Evolutionary conservation across 92 coral and sea anemone genomes (phyloP), one percentile per base, ranked within the genome.

Genomic region (Porites rus): DNA sequence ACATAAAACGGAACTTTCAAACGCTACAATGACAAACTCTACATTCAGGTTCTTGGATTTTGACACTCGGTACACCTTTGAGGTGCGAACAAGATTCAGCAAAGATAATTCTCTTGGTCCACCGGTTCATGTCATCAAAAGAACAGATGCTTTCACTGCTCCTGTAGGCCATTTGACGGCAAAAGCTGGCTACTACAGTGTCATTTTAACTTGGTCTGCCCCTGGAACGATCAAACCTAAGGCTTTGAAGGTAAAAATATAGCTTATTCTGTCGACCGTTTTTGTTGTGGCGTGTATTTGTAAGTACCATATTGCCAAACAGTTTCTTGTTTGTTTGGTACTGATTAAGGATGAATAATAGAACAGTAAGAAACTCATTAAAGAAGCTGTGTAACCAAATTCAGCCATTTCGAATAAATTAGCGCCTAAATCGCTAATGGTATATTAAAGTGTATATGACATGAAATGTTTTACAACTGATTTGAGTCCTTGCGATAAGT

Each of bases 71-170:
- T 50, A 62, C 74, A 74, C 81, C 25, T 84, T 73, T 7, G 69
- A 24, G 12, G 88, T 84, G 38, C 21, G n/a, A 63, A 24, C 74
- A 28, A 63, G 18, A 46, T 72, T 63, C 17, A 6, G 6, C 3
- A 72, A 56, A 7, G 65, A 56, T 0, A 22, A 50, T 24, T 8
- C 0, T 10, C 78, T 71, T 70, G 81, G 81, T 6, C 51, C 14
- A 31, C 64, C 62, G 4, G 74, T 84, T 1, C 24, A 1, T 25
- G 63, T 52, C 43, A 19, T 17, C 31, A 66, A 11, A 51, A 46
- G 3, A 54, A 88, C 91, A 11, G 81, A 69, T 18, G 65, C 81
- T 8, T 88, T 88, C 83, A 43, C 91, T 43, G 91, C 91, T 25
- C 65, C 91, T 19, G 91, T 88, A 2, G 71, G 80, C 16, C 81